Base-by-base conservation (phyloP, 37 sponge, comb jelly and placozoan species). In the Aphrocallistes beatrix region DNA sequence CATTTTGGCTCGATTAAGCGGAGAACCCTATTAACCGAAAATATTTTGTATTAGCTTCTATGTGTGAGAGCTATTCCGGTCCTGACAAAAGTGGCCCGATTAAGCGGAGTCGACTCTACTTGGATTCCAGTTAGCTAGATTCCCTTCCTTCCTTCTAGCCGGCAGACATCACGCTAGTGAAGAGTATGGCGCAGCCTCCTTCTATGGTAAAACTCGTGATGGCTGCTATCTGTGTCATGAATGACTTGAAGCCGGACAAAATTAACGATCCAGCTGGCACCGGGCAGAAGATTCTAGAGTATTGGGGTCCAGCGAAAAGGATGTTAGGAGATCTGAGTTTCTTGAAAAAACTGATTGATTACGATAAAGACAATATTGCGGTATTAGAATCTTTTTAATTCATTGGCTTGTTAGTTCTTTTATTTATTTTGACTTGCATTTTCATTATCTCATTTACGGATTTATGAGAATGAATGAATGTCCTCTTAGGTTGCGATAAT, bases 191-290 rank as follows among this genome's bases (percentile, higher is more conserved):
- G 87, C 93, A 88, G 83, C 99, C 99, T 10, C 99, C 99, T n/a
- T 82, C 86, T 60, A 96, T 96, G n/a, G 94, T 98, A 39, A 93
- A 88, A 88, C 99, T 98, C 9, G 99, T 98, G 21, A 95, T 98
- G 95, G 87, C 91, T 40, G 99, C 99, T 9, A 91, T 98, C 36
- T 98, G 99, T 86, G 96, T 98, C 83, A 98, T 98, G 99, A 95
- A 88, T 51, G 99, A 92, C 83, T 87, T 92, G 83, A 98, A 98
- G 39, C 93, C 99, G 36, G 99, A 98, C 83, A 95, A 91, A 81
- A 86, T 98, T 81, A 95, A 95, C 50, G 96, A 98, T 37, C 99
- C 99, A n/a, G 89, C 89, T 32, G 88, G 88, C n/a, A 88, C 94
- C 30, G 91, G 91, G 17, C 45, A 91, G 47, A 93, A 97, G 92